These are phyloP conservation scores for Alsophila aescularia DNA, from an alignment of 2,888 invertebrate genomes.

Conservation along the genomic window DNA sequence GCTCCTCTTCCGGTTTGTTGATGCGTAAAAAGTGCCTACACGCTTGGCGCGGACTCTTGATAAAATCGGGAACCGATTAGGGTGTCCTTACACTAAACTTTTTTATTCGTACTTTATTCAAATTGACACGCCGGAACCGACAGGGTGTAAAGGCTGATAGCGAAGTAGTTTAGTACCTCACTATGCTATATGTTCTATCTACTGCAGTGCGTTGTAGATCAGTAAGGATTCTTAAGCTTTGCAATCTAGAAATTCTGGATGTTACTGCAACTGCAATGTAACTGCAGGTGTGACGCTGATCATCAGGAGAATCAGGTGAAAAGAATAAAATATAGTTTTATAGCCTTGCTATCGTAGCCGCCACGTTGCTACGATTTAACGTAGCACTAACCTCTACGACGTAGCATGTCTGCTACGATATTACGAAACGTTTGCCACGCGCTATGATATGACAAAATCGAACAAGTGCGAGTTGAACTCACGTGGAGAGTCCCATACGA, in stretches of 20 bases:
- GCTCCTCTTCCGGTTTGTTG: slow-evolving; percentile 49
- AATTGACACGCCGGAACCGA: slow-evolving; percentile 64
- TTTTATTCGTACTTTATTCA: slow-evolving; percentile 72
- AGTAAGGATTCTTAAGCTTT: background rate
- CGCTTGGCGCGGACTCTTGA: slow-evolving; percentile 56
- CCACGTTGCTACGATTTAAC: too few species aligned
- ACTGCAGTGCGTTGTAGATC: slow-evolving; percentile 3
- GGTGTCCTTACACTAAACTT: slow-evolving; percentile 64
- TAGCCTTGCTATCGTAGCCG: too few species aligned
- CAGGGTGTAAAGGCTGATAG: slow-evolving; percentile 70
- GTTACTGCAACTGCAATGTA: too few species aligned
- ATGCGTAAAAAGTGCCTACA: slow-evolving; percentile 61
- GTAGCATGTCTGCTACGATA: too few species aligned
- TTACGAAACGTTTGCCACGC: too few species aligned
- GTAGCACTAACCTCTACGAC: too few species aligned
- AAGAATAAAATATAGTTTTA: too few species aligned
- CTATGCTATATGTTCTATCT: slow-evolving; percentile 16
- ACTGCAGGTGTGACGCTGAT: too few species aligned
- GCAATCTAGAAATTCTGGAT: background rate
- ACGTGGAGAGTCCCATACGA: too few species aligned
- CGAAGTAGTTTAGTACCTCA: slow-evolving; percentile 59
- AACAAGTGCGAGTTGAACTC: too few species aligned
- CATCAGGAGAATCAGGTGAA: too few species aligned
- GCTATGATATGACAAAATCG: too few species aligned
- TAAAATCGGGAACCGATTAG: slow-evolving; percentile 67